phyloP scores from a whole-genome alignment of 2,113 vertebrate genomes.

The Ahaetulla prasina region DNA sequence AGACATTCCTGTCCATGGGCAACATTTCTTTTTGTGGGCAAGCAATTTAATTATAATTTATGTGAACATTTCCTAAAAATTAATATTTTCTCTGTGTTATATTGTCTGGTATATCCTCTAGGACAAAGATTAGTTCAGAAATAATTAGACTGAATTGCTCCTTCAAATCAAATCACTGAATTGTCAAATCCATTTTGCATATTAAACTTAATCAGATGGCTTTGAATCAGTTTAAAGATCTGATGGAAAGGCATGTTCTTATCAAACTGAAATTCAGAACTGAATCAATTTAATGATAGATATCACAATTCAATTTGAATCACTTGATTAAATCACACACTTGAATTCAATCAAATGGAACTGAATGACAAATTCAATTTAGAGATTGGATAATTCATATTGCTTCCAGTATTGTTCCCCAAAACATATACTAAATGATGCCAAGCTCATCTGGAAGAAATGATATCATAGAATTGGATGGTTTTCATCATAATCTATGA shows the following conservation, averaged over 20 bases:
- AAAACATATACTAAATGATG: background rate
- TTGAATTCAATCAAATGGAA: background rate
- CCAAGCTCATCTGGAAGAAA: background rate
- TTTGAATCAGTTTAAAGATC: background rate
- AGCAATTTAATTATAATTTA: background rate
- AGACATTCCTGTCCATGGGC: background rate
- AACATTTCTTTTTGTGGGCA: background rate
- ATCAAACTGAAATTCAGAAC: background rate
- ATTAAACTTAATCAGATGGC: background rate
- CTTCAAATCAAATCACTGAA: background rate
- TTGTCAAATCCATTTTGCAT: background rate
- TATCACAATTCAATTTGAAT: background rate
- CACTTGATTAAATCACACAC: background rate
- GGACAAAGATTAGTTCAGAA: background rate
- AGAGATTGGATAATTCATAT: background rate
- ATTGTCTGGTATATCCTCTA: background rate
- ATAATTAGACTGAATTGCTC: background rate
- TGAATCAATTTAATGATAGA: background rate
- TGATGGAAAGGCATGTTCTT: background rate
- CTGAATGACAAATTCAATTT: background rate
- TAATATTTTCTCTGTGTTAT: background rate
- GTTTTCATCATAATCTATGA: background rate
- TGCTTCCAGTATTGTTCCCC: background rate
- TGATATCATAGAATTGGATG: background rate
- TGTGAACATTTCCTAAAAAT: background rate